Percentiles rank a stretch among this genome's conserved stretches.
phyloP scores from a whole-genome alignment of 2,888 invertebrate species.

The Cryptosula pallasiana region DNA sequence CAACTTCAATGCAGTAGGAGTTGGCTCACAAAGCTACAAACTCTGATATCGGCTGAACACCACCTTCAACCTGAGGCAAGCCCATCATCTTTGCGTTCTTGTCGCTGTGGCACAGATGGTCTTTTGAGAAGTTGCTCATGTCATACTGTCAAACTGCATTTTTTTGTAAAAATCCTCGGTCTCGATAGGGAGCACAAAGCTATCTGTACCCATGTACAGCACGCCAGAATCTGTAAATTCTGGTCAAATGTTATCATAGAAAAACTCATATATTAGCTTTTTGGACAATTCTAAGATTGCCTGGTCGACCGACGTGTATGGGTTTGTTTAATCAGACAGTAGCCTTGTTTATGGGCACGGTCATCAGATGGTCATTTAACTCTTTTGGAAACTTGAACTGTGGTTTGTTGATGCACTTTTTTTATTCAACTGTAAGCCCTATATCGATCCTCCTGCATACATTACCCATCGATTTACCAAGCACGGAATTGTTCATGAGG shows the following conservation, averaged over 20 bases:
- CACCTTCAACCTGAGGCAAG: neutral
- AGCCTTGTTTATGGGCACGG: neutral
- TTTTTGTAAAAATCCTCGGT: neutral
- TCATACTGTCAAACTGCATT: neutral
- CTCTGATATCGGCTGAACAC: neutral
- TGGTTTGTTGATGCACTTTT: neutral
- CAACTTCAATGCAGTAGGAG: neutral
- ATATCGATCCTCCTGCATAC: neutral
- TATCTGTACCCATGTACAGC: neutral
- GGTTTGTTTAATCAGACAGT: neutral
- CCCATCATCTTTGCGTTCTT: neutral
- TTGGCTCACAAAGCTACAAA: neutral
- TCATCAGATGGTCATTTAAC: neutral
- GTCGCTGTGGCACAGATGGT: neutral
- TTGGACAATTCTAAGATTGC: neutral
- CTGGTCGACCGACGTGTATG: neutral
- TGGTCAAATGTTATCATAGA: neutral
- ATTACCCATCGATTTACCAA: neutral
- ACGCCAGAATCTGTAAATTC: neutral
- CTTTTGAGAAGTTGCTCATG: neutral
- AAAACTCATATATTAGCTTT: neutral
- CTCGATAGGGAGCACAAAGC: neutral
- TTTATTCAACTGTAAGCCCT: neutral
- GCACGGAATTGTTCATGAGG: neutral
- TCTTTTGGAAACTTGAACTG: neutral